phyloP scores from a whole-genome alignment of 23 tunicate species.

The Ciona savignyi region DNA sequence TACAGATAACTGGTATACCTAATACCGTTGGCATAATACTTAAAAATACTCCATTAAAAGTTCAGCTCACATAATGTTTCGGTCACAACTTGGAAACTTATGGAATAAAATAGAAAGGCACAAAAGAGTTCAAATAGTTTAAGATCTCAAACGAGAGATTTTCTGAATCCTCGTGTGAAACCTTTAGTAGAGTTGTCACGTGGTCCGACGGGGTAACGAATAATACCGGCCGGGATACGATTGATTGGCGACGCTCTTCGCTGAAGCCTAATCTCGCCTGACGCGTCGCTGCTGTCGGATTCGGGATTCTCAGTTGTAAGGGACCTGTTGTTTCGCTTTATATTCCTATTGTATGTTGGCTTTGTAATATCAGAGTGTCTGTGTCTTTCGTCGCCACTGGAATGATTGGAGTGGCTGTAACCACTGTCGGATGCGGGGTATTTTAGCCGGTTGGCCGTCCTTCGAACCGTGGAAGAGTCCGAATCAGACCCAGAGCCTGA shows the following conservation, averaged over 20 bases:
- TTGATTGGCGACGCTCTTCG: neutral
- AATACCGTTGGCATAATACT: too few relatives aligned
- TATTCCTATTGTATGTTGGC: neutral
- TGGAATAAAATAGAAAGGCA: neutral
- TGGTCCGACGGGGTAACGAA: slow-evolving; percentile 21
- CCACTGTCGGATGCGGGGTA: slow-evolving; percentile 33
- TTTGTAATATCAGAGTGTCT: neutral
- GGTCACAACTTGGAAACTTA: neutral
- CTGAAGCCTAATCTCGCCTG: neutral
- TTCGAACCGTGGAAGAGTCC: slow-evolving; percentile 3
- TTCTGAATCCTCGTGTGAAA: slow-evolving; percentile 14
- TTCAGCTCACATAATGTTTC: neutral
- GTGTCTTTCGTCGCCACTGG: slow-evolving; percentile 36
- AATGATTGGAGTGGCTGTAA: slow-evolving; percentile 59
- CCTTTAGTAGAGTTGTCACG: slow-evolving; percentile 14
- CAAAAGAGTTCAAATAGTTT: neutral
- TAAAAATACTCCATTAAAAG: too few relatives aligned
- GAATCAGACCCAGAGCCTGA: slow-evolving; percentile 61
- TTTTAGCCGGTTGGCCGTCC: neutral
- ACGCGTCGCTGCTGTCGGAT: slow-evolving; percentile 24
- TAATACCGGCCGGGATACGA: neutral
- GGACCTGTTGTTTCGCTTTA: neutral
- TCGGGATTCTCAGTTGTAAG: neutral
- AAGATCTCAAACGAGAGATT: slow-evolving; percentile 1
- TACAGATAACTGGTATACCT: too few relatives aligned